phyloP scores from a whole-genome alignment of 2,888 invertebrate species.

The Carabus problematicus region DNA sequence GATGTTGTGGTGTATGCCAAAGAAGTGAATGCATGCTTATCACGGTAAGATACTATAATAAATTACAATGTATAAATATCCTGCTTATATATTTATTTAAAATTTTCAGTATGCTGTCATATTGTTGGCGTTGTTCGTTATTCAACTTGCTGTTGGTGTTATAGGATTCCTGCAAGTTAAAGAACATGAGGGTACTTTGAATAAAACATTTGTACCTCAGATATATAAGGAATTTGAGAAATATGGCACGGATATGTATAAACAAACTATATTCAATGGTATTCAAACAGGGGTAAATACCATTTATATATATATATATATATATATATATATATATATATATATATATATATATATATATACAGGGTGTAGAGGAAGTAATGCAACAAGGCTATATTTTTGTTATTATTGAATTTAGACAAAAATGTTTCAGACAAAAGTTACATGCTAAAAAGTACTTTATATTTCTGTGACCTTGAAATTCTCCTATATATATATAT shows the following conservation, averaged over 20 bases:
- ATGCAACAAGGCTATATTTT: no score
- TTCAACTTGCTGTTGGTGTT: slow-evolving; percentile 74
- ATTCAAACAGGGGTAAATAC: slow-evolving; percentile 67
- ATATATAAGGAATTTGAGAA: slow-evolving; percentile 54
- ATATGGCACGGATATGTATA: slow-evolving; percentile 56
- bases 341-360: no score
- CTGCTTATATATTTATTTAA: neutral
- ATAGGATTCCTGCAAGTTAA: slow-evolving; percentile 71
- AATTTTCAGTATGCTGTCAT: slow-evolving; percentile 74
- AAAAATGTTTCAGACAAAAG: no score
- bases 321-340: no score
- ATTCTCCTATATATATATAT: no score
- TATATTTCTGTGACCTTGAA: no score
- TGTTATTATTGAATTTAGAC: no score
- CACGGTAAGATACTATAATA: slow-evolving; percentile 51
- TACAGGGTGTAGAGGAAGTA: no score
- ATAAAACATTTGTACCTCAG: slow-evolving; percentile 22
- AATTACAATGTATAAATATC: neutral
- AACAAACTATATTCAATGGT: slow-evolving; percentile 66
- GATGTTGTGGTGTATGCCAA: slow-evolving; percentile 59
- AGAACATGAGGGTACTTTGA: slow-evolving; percentile 54
- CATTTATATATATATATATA: no score
- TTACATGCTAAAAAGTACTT: no score
- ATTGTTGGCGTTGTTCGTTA: slow-evolving; percentile 73
- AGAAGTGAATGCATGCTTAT: slow-evolving; percentile 59